These are phyloP conservation scores for Champsocephalus gunnari DNA, from an alignment of 2,797 vertebrate genomes.

Conservation along the genomic window DNA sequence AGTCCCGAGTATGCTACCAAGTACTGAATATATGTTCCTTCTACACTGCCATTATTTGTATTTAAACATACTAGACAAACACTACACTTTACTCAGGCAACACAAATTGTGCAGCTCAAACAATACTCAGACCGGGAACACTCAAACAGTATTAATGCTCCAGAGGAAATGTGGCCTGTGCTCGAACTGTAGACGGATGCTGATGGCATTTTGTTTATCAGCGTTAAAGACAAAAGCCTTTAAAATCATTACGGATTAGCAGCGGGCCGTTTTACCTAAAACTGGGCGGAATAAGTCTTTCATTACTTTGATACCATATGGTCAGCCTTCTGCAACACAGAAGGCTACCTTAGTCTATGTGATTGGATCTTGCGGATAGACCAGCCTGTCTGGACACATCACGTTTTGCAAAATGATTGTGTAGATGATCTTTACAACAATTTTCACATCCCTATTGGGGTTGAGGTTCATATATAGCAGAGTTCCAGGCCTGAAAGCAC, in stretches of 20 bases:
- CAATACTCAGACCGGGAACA: conserved; percentile 19
- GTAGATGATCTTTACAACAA: not conserved
- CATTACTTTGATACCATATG: conserved; percentile 48
- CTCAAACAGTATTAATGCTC: conserved; percentile 20
- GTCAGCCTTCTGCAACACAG: conserved; percentile 17
- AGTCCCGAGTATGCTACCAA: not conserved
- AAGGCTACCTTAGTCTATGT: conserved; percentile 1
- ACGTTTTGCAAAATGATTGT: not conserved
- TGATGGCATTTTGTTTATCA: conserved; percentile 41
- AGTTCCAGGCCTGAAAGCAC: conserved; percentile 1
- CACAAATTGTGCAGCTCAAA: conserved; percentile 16
- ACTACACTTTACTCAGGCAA: conserved; percentile 26
- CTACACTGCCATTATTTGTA: conserved; percentile 7
- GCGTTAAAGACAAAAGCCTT: conserved; percentile 58
- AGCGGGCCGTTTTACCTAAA: conserved; percentile 45
- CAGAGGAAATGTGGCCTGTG: conserved; percentile 29
- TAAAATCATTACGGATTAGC: conserved; percentile 62
- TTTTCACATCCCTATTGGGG: not conserved
- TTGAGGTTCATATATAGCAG: not conserved
- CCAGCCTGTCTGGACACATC: not conserved
- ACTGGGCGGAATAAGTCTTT: conserved; percentile 19
- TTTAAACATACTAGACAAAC: conserved; percentile 25
- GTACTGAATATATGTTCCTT: not conserved
- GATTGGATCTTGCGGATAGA: conserved; percentile 15
- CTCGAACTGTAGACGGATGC: conserved; percentile 34